A percentile compares a stretch with the other conserved stretches of the same genome.
Conservation (phyloP, 1,140 invertebrate species). For the Bombus superbus region DNA sequence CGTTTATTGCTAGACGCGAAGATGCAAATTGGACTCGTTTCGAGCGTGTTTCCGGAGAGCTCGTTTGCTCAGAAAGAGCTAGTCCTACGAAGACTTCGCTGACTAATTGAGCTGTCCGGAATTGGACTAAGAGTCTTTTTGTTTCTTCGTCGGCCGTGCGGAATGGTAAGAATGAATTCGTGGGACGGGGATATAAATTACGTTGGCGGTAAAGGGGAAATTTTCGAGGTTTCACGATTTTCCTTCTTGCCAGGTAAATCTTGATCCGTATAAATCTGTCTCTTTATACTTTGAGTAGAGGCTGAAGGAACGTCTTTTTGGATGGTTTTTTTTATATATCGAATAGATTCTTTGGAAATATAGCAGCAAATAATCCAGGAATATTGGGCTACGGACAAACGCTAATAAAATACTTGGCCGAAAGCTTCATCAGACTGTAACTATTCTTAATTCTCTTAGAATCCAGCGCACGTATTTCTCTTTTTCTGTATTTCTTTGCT, state of each 20-base stretch:
- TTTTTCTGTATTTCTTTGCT: not conserved
- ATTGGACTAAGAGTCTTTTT: conserved; percentile 4
- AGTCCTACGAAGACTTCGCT: not conserved
- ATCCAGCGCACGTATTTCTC: not conserved
- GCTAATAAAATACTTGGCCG: not conserved
- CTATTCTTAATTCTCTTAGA: not conserved
- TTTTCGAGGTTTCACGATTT: not conserved
- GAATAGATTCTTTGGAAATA: not conserved
- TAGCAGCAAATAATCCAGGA: not conserved
- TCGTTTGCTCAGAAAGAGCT: not conserved
- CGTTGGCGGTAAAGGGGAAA: not conserved
- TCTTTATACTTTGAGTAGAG: too few species aligned
- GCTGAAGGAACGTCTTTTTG: too few species aligned
- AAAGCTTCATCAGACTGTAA: not conserved
- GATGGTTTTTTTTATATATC: too few species aligned
- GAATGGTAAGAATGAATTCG: not conserved
- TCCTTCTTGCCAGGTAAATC: not conserved
- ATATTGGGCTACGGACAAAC: not conserved
- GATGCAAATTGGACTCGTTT: conserved; percentile 26
- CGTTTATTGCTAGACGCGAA: conserved; percentile 14
- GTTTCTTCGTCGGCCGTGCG: not conserved
- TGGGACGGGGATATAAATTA: not conserved
- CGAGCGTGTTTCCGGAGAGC: conserved; percentile 6
- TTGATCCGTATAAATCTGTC: not conserved
- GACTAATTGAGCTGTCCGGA: conserved; percentile 23